A percentile compares a stretch with the other conserved stretches of the same genome.
Evolutionary conservation across 2,797 vertebrate species (phyloP).

Genomic region (Danio albolineatus): DNA sequence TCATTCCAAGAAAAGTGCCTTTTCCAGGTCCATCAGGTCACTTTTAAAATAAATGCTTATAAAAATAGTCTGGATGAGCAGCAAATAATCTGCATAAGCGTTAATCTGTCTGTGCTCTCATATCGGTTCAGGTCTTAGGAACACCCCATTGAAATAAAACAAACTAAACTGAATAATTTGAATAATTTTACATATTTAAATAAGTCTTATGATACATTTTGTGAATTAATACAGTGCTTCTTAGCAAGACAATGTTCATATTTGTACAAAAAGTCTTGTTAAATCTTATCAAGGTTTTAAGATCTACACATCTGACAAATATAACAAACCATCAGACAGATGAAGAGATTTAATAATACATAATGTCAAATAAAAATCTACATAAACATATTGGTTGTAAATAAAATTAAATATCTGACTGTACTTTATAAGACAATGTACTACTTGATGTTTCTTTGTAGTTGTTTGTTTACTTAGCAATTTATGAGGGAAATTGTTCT

Average conservation of each 20-base stretch:
- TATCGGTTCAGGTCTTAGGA: neutral
- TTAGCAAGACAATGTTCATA: neutral
- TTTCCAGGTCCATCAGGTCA: neutral
- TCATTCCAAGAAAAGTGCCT: neutral
- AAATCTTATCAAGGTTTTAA: neutral
- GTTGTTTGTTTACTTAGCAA: no score
- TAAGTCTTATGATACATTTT: neutral
- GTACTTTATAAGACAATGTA: no score
- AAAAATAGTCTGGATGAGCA: neutral
- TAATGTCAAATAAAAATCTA: neutral
- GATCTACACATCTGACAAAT: neutral
- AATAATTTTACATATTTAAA: neutral
- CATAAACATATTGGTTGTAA: no score
- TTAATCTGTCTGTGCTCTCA: neutral
- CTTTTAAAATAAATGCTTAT: neutral
- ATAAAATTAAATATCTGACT: no score
- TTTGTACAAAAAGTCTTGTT: no score
- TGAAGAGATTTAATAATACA: neutral
- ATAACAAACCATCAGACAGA: neutral
- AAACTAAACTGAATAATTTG: neutral
- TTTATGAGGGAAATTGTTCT: no score
- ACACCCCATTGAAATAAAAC: neutral
- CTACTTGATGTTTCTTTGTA: no score
- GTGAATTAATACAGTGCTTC: neutral
- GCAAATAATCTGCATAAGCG: neutral